Percentiles rank a stretch among this genome's conserved stretches.
phyloP scores from a whole-genome alignment of 2,888 invertebrate species.

The Neocrepidodera transversa region DNA sequence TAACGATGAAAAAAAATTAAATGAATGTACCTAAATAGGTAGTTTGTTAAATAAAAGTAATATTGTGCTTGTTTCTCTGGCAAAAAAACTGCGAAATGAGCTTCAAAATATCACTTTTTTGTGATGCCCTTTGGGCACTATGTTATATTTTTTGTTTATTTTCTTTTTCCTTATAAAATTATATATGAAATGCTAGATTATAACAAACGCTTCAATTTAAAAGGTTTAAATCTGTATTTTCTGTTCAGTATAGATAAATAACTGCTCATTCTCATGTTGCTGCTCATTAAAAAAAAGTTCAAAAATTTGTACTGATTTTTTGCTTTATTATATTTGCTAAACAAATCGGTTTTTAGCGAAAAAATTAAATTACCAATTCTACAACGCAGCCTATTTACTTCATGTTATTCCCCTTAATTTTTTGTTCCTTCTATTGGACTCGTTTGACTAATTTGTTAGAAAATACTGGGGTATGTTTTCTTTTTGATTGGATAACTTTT shows the following conservation, averaged over 20 bases:
- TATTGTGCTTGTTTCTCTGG: conserved; percentile 18
- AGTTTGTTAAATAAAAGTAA: conserved; percentile 14
- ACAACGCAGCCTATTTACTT: too few species aligned
- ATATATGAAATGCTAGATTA: conserved; percentile 2
- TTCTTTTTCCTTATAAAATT: neutral
- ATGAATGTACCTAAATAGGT: conserved; percentile 35
- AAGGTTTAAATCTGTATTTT: neutral
- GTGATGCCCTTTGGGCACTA: conserved; percentile 9
- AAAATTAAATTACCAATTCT: too few species aligned
- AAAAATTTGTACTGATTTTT: too few species aligned
- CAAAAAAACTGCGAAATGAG: conserved; percentile 16
- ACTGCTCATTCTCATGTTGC: neutral
- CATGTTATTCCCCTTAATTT: too few species aligned
- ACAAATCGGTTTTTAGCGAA: too few species aligned
- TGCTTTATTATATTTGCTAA: too few species aligned
- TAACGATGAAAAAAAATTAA: conserved; percentile 29
- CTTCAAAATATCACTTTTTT: conserved; percentile 20
- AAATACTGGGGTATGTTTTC: too few species aligned
- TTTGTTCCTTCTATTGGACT: too few species aligned
- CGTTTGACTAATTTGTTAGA: too few species aligned
- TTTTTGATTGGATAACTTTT: too few species aligned
- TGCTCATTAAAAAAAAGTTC: too few species aligned
- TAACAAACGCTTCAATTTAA: neutral
- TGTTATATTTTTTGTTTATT: conserved; percentile 7
- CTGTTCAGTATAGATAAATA: neutral